A percentile compares a stretch with the other conserved stretches of the same genome.
phyloP scores from a whole-genome alignment of 1,140 invertebrate genomes.

The Hirudo medicinalis region DNA sequence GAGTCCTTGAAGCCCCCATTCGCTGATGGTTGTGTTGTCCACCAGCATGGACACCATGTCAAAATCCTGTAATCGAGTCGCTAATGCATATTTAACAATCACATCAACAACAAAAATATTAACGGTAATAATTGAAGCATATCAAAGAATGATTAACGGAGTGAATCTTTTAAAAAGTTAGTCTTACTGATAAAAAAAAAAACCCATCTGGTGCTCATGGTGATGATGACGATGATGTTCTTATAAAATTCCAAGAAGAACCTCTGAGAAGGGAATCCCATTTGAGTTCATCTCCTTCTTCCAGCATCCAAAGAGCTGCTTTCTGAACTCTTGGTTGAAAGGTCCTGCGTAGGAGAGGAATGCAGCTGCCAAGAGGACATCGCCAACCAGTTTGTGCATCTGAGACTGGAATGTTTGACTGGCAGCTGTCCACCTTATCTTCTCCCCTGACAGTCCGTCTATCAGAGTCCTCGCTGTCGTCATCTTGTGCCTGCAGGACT shows the following conservation, averaged over 20 bases:
- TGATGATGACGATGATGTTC: not conserved
- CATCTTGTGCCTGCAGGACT: slow-evolving; percentile 43
- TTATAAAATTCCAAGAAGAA: slow-evolving; percentile 15
- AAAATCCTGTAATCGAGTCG: slow-evolving; percentile 8
- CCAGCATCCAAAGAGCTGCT: slow-evolving; percentile 64
- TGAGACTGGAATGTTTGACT: slow-evolving; percentile 43
- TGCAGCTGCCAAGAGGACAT: slow-evolving; percentile 78
- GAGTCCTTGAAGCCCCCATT: slow-evolving; percentile 88
- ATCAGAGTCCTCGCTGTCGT: slow-evolving; percentile 42
- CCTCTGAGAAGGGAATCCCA: slow-evolving; percentile 68
- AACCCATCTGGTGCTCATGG: not conserved
- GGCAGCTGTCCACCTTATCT: slow-evolving; percentile 41
- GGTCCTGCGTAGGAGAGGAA: slow-evolving; percentile 91
- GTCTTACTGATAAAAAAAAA: not conserved
- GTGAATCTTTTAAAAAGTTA: too few species aligned
- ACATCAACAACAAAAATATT: not conserved
- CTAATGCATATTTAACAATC: not conserved
- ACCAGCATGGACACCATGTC: slow-evolving; percentile 16
- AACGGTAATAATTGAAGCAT: not conserved
- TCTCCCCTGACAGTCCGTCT: slow-evolving; percentile 43
- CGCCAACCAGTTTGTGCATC: slow-evolving; percentile 61
- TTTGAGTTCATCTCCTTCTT: slow-evolving; percentile 64
- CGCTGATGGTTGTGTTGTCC: slow-evolving; percentile 43
- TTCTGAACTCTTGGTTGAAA: slow-evolving; percentile 87
- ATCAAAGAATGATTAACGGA: not conserved